phyloP scores from a whole-genome alignment of 2,797 vertebrate species.

The Dipus sagitta region DNA sequence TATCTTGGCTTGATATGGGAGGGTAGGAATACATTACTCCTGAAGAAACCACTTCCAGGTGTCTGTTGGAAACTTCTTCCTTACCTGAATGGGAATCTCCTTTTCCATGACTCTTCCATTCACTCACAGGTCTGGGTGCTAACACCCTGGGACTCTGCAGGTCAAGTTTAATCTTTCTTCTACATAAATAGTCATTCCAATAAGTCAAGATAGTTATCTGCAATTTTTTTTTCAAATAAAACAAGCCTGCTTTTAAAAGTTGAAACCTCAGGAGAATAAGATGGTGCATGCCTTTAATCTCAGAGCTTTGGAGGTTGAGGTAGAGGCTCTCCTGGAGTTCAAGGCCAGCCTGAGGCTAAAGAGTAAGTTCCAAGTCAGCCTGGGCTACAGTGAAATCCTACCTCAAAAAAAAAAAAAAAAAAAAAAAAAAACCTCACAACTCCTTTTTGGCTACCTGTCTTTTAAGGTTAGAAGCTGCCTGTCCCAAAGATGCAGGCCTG shows the following conservation, averaged over 20 bases:
- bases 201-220: neutral
- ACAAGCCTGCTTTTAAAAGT: neutral
- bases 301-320: too few relatives aligned
- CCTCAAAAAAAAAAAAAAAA: too few relatives aligned
- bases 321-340: too few relatives aligned
- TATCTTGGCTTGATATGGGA: neutral
- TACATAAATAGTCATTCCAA: neutral
- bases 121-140: neutral
- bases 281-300: too few relatives aligned
- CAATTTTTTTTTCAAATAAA: neutral
- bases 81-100: neutral
- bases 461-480: neutral
- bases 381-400: too few relatives aligned
- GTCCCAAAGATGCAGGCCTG: neutral
- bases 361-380: too few relatives aligned
- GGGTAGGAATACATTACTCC: neutral
- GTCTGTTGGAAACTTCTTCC: neutral
- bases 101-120: neutral
- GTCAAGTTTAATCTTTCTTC: conserved; percentile 3
- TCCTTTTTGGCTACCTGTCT: neutral
- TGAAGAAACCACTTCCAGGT: neutral
- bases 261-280: neutral
- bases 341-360: too few relatives aligned
- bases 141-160: neutral
- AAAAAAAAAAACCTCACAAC: too few relatives aligned